Evolutionary conservation across 2,113 vertebrate species (phyloP).

Genomic region (Pelmatolapia mariae): DNA sequence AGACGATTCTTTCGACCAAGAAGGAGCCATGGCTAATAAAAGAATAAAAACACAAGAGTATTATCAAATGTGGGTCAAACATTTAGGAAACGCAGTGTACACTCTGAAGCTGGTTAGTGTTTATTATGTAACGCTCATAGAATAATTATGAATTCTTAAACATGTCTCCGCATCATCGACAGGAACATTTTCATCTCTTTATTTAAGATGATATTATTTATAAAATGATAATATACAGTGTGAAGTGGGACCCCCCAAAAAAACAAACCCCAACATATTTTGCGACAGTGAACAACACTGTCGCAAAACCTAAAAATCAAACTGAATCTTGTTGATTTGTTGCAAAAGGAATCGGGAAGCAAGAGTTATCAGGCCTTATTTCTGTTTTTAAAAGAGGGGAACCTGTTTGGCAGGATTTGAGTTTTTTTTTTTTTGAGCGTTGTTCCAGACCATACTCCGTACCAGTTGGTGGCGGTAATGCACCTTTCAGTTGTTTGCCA

Average conservation of each 20-base stretch:
- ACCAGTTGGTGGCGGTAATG: no score
- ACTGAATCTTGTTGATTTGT: no score
- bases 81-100: background rate
- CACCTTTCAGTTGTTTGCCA: no score
- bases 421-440: no score
- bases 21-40: background rate
- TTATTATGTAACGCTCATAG: background rate
- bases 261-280: background rate
- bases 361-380: no score
- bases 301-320: no score
- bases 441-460: no score
- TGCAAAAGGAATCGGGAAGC: no score
- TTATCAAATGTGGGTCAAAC: background rate
- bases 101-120: background rate
- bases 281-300: background rate
- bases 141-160: background rate
- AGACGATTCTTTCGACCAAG: rapidly evolving
- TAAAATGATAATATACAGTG: background rate
- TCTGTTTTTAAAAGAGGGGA: no score
- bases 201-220: background rate
- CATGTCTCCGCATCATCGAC: background rate
- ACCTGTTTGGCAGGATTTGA: no score
- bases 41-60: background rate
- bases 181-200: background rate
- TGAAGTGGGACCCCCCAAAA: rapidly evolving